Evolutionary conservation across 1,140 invertebrate species (phyloP).

Genomic region (Dendrolimus kikuchii): DNA sequence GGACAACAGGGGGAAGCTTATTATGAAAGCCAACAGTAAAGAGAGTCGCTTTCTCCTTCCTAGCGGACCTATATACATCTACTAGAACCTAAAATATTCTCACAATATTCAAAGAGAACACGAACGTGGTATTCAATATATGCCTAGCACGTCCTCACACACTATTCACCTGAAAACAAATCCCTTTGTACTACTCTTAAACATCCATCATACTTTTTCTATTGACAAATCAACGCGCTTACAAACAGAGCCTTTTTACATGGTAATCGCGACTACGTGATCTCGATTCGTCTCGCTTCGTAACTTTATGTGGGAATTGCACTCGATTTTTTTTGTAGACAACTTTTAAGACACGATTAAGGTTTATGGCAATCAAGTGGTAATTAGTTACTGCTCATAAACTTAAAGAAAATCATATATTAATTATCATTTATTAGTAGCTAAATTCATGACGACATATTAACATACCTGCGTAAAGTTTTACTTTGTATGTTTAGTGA

Average conservation of each 20-base stretch:
- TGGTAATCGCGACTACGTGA: constrained; percentile 64
- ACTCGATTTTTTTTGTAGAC: not conserved
- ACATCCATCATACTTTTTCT: constrained; percentile 68
- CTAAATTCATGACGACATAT: not conserved
- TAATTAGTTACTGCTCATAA: too few relatives aligned
- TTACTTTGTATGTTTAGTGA: too few relatives aligned
- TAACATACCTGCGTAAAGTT: not conserved
- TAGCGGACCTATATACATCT: too few relatives aligned
- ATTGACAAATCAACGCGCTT: constrained; percentile 52
- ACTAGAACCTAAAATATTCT: too few relatives aligned
- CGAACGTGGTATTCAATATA: constrained; percentile 39
- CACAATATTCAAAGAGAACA: too few relatives aligned
- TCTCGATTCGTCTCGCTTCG: constrained; percentile 53
- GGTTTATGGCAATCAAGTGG: too few relatives aligned
- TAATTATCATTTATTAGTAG: not conserved
- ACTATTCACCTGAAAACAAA: constrained; percentile 66
- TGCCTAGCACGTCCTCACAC: constrained; percentile 47
- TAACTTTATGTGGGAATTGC: constrained; percentile 50
- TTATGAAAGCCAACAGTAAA: too few relatives aligned
- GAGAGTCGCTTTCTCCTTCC: too few relatives aligned
- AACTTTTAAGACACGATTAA: too few relatives aligned
- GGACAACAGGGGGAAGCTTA: too few relatives aligned
- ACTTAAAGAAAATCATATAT: not conserved
- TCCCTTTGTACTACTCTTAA: constrained; percentile 38
- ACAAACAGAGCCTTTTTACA: constrained; percentile 69